Percentiles rank a stretch among this genome's conserved stretches.
Evolutionary conservation across 2,113 vertebrate species (phyloP).

Genomic region (Phycodurus eques): DNA sequence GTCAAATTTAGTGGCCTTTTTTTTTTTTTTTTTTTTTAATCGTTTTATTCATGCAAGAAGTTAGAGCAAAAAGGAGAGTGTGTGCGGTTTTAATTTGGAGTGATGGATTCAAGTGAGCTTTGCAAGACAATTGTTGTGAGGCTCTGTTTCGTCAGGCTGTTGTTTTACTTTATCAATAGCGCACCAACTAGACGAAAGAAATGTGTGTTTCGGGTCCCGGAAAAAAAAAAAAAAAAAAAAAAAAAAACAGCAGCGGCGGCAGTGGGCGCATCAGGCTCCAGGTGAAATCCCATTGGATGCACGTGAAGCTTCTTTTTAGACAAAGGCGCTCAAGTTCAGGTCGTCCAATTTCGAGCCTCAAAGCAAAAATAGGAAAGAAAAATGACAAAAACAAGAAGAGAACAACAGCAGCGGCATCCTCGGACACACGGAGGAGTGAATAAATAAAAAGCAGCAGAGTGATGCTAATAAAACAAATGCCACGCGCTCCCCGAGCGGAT

Average conservation of each 20-base stretch:
- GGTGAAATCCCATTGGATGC: slow-evolving; percentile 28
- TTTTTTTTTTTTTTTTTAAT: too few relatives aligned
- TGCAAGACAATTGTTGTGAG: neutral
- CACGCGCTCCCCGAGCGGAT: slow-evolving; percentile 46
- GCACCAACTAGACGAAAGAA: neutral
- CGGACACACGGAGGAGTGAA: slow-evolving; percentile 14
- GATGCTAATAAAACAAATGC: slow-evolving; percentile 49
- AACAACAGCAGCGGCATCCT: slow-evolving; percentile 5
- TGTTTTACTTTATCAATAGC: neutral
- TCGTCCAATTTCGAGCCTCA: slow-evolving; percentile 32
- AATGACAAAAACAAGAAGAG: slow-evolving; percentile 5
- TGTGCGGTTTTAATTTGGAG: neutral
- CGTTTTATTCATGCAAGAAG: neutral
- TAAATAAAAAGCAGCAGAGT: slow-evolving; percentile 24
- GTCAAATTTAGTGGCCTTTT: neutral
- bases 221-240: slow-evolving; percentile 1
- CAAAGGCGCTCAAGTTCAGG: slow-evolving; percentile 9
- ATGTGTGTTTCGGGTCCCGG: neutral
- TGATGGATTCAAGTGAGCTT: neutral
- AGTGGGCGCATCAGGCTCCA: slow-evolving; percentile 18
- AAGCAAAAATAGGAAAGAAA: slow-evolving; percentile 30
- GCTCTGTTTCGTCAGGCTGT: neutral
- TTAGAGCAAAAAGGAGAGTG: neutral
- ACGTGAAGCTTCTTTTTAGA: slow-evolving; percentile 10
- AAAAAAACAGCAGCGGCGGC: slow-evolving; percentile 8